phyloP scores from a whole-genome alignment of 2,888 invertebrate genomes.

The Pachliopta kotzebuea region DNA sequence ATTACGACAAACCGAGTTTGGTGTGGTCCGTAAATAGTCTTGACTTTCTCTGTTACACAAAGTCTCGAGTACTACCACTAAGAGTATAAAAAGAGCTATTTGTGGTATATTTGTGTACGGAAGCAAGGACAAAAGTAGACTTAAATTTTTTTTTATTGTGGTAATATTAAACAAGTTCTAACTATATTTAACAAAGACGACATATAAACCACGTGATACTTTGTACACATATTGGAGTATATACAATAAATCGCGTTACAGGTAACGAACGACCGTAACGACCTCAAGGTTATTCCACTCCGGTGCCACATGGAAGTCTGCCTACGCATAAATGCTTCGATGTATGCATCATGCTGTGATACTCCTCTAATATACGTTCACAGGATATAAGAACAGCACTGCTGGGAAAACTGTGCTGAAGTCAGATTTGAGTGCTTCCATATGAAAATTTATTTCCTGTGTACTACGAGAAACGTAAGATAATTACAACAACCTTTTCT shows the following conservation, averaged over 20 bases:
- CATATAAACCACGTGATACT: background rate
- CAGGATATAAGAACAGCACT: constrained; percentile 31
- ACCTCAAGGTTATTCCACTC: constrained; percentile 35
- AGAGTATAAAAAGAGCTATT: too few relatives aligned
- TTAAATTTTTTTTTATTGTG: too few relatives aligned
- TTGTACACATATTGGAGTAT: constrained; percentile 3
- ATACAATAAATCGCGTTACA: constrained; percentile 27
- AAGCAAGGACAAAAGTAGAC: too few relatives aligned
- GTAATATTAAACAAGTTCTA: too few relatives aligned
- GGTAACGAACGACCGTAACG: constrained; percentile 22
- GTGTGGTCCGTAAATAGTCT: too few relatives aligned
- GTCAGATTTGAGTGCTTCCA: background rate
- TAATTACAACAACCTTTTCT: background rate
- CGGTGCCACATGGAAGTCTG: constrained; percentile 31
- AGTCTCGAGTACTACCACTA: too few relatives aligned
- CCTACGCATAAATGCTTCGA: constrained; percentile 36
- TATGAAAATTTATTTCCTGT: background rate
- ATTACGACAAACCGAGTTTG: too few relatives aligned
- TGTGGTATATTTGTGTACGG: too few relatives aligned
- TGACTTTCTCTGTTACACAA: too few relatives aligned
- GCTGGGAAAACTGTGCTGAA: background rate
- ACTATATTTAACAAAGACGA: too few relatives aligned
- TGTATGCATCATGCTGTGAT: constrained; percentile 33
- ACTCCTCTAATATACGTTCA: constrained; percentile 25
- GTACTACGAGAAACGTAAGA: background rate